phyloP scores from a whole-genome alignment of 2,113 vertebrate species.

The Brachyistius frenatus region DNA sequence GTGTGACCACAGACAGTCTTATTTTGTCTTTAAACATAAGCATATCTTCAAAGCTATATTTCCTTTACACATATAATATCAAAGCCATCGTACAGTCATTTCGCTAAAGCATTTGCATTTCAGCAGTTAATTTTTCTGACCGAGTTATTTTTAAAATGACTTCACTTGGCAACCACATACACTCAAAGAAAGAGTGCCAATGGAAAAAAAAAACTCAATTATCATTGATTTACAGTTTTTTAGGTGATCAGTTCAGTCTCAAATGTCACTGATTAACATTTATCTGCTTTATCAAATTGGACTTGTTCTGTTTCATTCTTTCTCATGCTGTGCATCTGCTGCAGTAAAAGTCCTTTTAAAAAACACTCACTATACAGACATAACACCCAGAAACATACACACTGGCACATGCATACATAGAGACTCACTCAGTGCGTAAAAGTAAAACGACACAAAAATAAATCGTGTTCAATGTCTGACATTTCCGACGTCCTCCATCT shows the following conservation, averaged over 20 bases:
- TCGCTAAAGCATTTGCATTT: slow-evolving; percentile 73
- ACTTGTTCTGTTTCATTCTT: slow-evolving; percentile 30
- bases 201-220: slow-evolving; percentile 33
- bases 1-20: slow-evolving; percentile 60
- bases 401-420: slow-evolving; percentile 78
- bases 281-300: not conserved
- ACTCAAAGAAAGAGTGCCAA: slow-evolving; percentile 50
- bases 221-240: slow-evolving; percentile 32
- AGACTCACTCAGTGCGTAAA: slow-evolving; percentile 58
- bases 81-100: slow-evolving; percentile 74
- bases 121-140: slow-evolving; percentile 18
- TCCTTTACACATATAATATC: slow-evolving; percentile 70
- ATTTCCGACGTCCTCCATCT: slow-evolving; percentile 27
- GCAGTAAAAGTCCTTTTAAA: slow-evolving; percentile 68
- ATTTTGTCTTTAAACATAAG: slow-evolving; percentile 63
- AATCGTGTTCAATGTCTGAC: slow-evolving; percentile 19
- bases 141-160: slow-evolving; percentile 72
- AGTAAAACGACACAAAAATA: slow-evolving; percentile 48
- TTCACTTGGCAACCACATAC: slow-evolving; percentile 69
- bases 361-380: slow-evolving; percentile 54
- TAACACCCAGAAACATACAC: slow-evolving; percentile 64
- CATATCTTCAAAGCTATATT: slow-evolving; percentile 64
- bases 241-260: slow-evolving; percentile 16
- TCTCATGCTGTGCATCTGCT: slow-evolving; percentile 63
- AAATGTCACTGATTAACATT: not conserved